These are phyloP conservation scores for Diorhabda carinulata DNA, from an alignment of 1,140 invertebrate species.

Conservation along the genomic window DNA sequence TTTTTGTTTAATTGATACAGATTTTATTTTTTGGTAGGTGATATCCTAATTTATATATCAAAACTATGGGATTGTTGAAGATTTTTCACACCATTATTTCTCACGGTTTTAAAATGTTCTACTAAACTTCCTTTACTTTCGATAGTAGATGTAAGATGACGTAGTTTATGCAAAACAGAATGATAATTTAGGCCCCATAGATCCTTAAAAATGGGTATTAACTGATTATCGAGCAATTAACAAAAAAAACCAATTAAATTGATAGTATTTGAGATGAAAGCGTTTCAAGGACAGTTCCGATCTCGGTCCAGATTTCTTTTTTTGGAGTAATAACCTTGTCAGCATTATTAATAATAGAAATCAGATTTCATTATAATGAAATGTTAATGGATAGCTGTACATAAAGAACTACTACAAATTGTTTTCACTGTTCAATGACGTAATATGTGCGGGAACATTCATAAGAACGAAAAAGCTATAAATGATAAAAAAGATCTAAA, in stretches of 20 bases:
- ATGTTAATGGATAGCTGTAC: background rate
- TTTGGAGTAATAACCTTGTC: slow-evolving; percentile 13
- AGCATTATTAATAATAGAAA: slow-evolving; percentile 3
- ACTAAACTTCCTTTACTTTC: no score
- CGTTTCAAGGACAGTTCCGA: slow-evolving; percentile 12
- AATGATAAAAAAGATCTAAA: no score
- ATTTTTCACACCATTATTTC: no score
- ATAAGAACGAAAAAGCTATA: no score
- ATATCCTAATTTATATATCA: no score
- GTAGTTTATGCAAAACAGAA: background rate
- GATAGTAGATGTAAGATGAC: no score
- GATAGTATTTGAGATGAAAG: slow-evolving; percentile 9
- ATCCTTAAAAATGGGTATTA: slow-evolving; percentile 5
- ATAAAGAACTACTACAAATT: background rate
- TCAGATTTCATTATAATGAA: background rate
- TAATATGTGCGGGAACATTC: no score
- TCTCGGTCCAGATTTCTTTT: slow-evolving; percentile 8
- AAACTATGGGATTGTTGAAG: no score
- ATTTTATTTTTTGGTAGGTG: no score
- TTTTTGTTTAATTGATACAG: no score
- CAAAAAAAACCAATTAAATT: slow-evolving; percentile 6
- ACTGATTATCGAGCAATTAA: slow-evolving; percentile 7
- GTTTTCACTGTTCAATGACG: background rate
- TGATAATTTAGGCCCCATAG: background rate
- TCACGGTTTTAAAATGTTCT: no score